A percentile compares a stretch with the other conserved stretches of the same genome.
Conservation (phyloP, 2,113 vertebrate species). For the Melanocharis versteri region DNA sequence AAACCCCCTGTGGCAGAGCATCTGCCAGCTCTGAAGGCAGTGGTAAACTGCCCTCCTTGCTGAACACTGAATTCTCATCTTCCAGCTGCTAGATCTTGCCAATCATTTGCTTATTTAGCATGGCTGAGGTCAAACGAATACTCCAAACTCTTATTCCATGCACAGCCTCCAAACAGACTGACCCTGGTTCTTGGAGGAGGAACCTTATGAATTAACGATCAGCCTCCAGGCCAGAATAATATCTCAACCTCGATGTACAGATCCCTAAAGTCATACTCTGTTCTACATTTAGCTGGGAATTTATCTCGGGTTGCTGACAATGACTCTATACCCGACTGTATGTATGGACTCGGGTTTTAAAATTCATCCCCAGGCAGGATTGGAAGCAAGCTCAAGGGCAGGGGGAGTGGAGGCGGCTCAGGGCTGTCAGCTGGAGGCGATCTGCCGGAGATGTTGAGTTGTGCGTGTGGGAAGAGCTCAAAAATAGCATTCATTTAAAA, state of each 20-base stretch:
- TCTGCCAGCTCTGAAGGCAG: background rate
- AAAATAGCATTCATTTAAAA: background rate
- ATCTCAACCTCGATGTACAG: background rate
- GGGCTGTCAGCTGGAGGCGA: slow-evolving; percentile 15
- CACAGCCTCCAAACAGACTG: background rate
- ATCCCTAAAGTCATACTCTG: background rate
- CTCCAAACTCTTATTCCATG: background rate
- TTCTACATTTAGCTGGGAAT: background rate
- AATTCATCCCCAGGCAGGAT: background rate
- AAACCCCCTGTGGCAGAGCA: background rate
- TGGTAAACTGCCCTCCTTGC: background rate
- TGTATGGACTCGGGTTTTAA: background rate
- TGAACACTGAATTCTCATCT: background rate
- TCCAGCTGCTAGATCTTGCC: background rate
- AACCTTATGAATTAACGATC: background rate
- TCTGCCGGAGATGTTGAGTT: background rate
- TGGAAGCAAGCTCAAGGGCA: background rate
- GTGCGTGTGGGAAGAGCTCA: background rate
- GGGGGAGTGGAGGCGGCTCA: background rate
- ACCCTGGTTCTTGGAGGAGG: background rate
- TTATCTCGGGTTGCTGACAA: background rate
- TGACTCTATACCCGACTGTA: background rate
- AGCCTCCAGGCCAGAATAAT: background rate
- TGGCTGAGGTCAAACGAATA: background rate
- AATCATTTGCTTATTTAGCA: background rate